Evolutionary conservation across 1,140 invertebrate species (phyloP), one percentile per base, ranked within the genome.

Genomic region (Neotoxoptera formosana): DNA sequence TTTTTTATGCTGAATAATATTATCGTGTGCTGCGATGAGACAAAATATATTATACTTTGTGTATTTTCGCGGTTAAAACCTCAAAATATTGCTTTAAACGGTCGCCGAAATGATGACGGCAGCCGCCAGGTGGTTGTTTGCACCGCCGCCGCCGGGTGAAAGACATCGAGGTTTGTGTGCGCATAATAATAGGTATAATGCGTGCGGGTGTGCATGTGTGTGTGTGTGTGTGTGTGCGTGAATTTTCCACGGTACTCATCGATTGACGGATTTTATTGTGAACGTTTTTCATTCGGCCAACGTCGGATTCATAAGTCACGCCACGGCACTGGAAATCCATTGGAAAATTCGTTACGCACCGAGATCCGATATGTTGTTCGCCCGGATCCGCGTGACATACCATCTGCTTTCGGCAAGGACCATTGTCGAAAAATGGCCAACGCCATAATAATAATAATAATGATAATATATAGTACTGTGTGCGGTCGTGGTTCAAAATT

Each of bases 281-380:
- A 56, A 56, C 45, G 47, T 92, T 83, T 92, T 92, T 76, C 91
- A 48, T 83, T 83, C 91, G 91, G 25, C 47, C n/a, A 21, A 30
- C 91, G 23, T 53, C 34, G n/a, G 48, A 91, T 92, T 84, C 91
- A 92, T 84, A 92, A 92, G 91, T 92, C 91, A 92, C 91, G 81
- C 91, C 48, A n/a, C n/a, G 81, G 41, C 25, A 45, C 41, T 48
- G 20, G 67, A 36, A 36, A n/a, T 76, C 20, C 25, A 89, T 53
- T 89, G 47, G 30, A 36, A 83, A 84, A 92, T 92, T 92, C 91
- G 91, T 92, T 84, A 30, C 76, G 81, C 90, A 34, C 47, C 20
- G 34, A 51, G 1, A 84, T 84, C 47, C 91, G 91, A 92, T n/a
- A n/a, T 84, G 84, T 83, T 81, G 48, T 2, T 36, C 76, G 76